Conservation (phyloP, 1,140 invertebrate species). For the Drosophila ambigua region DNA sequence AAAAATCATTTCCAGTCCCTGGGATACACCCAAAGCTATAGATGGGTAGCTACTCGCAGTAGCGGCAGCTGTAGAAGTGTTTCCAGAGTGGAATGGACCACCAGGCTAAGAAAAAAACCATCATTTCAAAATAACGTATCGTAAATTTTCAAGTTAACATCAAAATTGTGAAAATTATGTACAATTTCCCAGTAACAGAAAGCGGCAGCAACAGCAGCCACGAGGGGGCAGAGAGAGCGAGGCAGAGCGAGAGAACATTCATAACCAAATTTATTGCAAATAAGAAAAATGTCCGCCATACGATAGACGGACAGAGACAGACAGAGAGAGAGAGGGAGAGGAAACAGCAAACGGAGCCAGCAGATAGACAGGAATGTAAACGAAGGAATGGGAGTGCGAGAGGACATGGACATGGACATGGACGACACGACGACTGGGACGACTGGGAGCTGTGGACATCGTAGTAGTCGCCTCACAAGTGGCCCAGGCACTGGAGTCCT, state of each 20-base stretch:
- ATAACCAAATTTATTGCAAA: conserved; percentile 84
- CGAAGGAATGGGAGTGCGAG: conserved; percentile 5
- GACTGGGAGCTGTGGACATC: conserved; percentile 41
- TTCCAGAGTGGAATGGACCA: not conserved
- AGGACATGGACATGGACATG: conserved; percentile 39
- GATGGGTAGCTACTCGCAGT: too few species aligned
- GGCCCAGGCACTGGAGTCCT: conserved; percentile 36
- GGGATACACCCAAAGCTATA: too few species aligned
- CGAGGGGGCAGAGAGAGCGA: not conserved
- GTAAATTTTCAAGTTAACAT: conserved; percentile 83
- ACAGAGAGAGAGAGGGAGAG: conserved; percentile 1
- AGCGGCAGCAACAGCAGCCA: conserved; percentile 5
- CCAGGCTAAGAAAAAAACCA: conserved; percentile 39
- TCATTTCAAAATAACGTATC: conserved; percentile 81
- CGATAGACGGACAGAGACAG: conserved; percentile 49
- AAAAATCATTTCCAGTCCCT: too few species aligned
- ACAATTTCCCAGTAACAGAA: conserved; percentile 67
- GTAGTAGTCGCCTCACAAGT: conserved; percentile 58
- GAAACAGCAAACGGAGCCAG: conserved; percentile 19
- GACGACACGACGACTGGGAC: conserved; percentile 31
- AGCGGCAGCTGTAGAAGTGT: too few species aligned
- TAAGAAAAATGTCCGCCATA: conserved; percentile 81
- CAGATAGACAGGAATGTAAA: conserved; percentile 35
- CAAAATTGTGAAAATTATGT: conserved; percentile 83
- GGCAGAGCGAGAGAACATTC: conserved; percentile 69